Percentiles rank a stretch among this genome's conserved stretches.
These are phyloP conservation scores for Pseudopodoces humilis DNA, from an alignment of 2,113 vertebrate species.

Conservation along the genomic window DNA sequence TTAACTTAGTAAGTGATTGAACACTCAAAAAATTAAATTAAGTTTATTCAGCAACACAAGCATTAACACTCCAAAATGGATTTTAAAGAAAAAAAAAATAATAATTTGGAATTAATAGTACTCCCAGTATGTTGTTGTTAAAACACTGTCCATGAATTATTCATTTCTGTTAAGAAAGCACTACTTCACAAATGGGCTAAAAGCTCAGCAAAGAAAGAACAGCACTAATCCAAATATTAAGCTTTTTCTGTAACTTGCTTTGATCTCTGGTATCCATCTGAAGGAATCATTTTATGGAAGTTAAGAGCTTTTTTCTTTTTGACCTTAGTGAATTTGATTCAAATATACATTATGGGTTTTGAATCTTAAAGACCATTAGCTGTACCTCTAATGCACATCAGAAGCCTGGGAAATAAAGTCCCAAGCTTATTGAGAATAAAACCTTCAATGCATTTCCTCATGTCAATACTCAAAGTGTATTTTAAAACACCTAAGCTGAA, in stretches of 20 bases:
- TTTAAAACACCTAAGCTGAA: not conserved
- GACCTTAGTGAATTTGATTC: conserved; percentile 68
- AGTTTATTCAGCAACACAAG: conserved; percentile 1
- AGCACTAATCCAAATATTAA: conserved; percentile 74
- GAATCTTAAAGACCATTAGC: conserved; percentile 64
- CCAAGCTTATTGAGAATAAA: conserved; percentile 25
- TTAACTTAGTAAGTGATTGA: conserved; percentile 18
- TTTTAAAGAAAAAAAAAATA: conserved; percentile 17
- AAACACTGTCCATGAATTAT: conserved; percentile 66
- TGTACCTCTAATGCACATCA: conserved; percentile 29
- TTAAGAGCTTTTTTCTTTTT: conserved; percentile 60
- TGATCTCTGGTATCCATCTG: conserved; percentile 71
- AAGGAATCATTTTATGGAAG: conserved; percentile 61
- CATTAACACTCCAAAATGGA: not conserved
- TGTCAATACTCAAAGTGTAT: not conserved
- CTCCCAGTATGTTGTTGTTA: conserved; percentile 46
- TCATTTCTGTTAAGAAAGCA: conserved; percentile 64
- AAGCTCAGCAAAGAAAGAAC: conserved; percentile 69
- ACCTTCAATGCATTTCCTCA: not conserved
- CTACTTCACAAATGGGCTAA: conserved; percentile 56
- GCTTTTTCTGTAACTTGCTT: conserved; percentile 64
- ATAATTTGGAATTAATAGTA: conserved; percentile 45
- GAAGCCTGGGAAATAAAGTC: conserved; percentile 12
- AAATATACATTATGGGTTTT: conserved; percentile 58
- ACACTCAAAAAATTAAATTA: not conserved